These are phyloP conservation scores for Mantis religiosa DNA, from an alignment of 2,888 invertebrate species.

Conservation along the genomic window DNA sequence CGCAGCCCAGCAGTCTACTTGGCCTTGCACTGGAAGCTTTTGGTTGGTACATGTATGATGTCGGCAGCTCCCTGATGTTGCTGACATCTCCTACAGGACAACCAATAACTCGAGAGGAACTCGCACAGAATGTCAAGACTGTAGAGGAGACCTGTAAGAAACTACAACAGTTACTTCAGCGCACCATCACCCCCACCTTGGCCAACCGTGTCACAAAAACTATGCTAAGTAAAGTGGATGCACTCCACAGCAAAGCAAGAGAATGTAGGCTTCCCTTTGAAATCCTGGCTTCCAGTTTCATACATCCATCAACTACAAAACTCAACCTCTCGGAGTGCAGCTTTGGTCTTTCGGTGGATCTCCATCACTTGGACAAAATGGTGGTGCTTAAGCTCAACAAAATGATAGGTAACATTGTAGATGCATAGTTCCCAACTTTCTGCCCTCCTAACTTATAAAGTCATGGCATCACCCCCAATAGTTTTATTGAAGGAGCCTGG, in stretches of 20 bases:
- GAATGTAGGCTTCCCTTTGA: not conserved
- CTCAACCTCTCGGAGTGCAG: not conserved
- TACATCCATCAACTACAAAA: not conserved
- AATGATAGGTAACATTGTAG: not conserved
- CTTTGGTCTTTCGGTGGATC: not conserved
- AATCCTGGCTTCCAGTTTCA: not conserved
- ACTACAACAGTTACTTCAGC: not conserved
- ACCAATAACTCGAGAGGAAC: not conserved
- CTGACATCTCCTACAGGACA: not conserved
- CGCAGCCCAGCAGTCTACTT: not conserved
- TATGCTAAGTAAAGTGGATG: not conserved
- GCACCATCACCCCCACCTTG: not conserved
- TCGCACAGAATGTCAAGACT: not conserved
- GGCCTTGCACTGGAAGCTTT: not conserved
- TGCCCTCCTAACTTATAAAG: too few species aligned
- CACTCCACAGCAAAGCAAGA: not conserved
- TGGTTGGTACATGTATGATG: not conserved
- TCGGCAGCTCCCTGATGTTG: not conserved
- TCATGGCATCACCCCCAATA: too few species aligned
- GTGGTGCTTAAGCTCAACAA: not conserved
- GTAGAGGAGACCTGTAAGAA: not conserved
- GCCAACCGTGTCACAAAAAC: not conserved
- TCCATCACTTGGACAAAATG: not conserved
- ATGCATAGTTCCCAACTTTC: not conserved
- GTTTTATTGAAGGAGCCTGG: too few species aligned